Conservation (phyloP, 2,113 vertebrate genomes). For the Laticauda laticaudata region DNA sequence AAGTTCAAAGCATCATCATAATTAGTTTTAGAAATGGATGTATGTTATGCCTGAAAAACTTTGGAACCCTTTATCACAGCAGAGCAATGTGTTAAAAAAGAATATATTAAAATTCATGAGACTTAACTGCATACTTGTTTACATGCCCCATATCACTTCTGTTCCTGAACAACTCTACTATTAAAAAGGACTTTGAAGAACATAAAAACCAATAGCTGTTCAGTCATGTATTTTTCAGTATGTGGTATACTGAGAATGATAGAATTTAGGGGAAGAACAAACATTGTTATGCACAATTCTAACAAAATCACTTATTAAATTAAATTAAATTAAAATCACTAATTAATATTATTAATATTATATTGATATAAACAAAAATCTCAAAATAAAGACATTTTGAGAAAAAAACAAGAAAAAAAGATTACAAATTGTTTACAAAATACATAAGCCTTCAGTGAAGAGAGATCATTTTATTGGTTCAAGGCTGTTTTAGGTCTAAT, state of each 20-base stretch:
- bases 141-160: not conserved
- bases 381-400: not conserved
- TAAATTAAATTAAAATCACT: too few relatives aligned
- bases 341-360: too few relatives aligned
- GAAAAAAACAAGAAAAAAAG: not conserved
- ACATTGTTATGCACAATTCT: not conserved
- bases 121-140: not conserved
- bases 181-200: not conserved
- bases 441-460: not conserved
- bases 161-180: not conserved
- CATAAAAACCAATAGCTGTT: not conserved
- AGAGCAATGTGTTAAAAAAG: not conserved
- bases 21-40: not conserved
- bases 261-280: not conserved
- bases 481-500: not conserved
- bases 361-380: not conserved
- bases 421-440: not conserved
- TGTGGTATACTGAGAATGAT: not conserved
- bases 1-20: not conserved
- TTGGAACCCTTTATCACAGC: not conserved
- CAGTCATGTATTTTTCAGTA: not conserved
- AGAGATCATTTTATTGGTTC: not conserved
- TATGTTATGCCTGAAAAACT: not conserved
- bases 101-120: slow-evolving; percentile 1
- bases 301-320: not conserved